Evolutionary conservation across 2,113 vertebrate species (phyloP).

Genomic region (Rhizomys pruinosus): DNA sequence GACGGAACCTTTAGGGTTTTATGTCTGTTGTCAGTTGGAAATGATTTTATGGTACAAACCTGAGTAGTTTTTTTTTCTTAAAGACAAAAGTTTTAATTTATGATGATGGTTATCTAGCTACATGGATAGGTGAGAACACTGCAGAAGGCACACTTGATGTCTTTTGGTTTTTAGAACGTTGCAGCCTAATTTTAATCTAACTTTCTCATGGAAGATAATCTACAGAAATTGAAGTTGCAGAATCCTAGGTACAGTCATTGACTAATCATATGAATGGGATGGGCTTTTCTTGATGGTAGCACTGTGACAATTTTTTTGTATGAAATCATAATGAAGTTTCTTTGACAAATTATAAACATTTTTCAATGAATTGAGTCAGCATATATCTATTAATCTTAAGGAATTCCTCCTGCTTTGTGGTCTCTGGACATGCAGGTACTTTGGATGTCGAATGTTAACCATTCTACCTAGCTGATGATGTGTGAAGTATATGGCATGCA

Average conservation of each 20-base stretch:
- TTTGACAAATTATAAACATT: neutral
- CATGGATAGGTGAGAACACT: slow-evolving; percentile 44
- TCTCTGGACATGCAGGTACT: neutral
- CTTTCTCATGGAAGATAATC: neutral
- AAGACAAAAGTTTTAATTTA: neutral
- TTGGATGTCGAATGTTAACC: neutral
- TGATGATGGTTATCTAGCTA: neutral
- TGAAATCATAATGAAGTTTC: neutral
- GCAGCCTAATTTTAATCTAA: neutral
- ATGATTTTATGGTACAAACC: neutral
- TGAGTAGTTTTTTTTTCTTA: neutral
- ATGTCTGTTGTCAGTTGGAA: neutral
- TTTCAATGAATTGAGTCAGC: neutral
- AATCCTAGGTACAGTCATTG: slow-evolving; percentile 84
- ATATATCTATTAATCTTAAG: neutral
- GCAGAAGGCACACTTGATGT: neutral
- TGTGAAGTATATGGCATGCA: neutral
- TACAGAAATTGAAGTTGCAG: neutral
- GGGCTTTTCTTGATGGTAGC: no score
- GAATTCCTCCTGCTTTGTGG: neutral
- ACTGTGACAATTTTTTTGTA: slow-evolving; percentile 77
- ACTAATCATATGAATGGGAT: slow-evolving; percentile 89
- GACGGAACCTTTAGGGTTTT: neutral
- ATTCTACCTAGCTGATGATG: neutral
- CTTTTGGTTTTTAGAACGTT: neutral